phyloP scores from a whole-genome alignment of 2,888 invertebrate species.

The Epirrita christyi region DNA sequence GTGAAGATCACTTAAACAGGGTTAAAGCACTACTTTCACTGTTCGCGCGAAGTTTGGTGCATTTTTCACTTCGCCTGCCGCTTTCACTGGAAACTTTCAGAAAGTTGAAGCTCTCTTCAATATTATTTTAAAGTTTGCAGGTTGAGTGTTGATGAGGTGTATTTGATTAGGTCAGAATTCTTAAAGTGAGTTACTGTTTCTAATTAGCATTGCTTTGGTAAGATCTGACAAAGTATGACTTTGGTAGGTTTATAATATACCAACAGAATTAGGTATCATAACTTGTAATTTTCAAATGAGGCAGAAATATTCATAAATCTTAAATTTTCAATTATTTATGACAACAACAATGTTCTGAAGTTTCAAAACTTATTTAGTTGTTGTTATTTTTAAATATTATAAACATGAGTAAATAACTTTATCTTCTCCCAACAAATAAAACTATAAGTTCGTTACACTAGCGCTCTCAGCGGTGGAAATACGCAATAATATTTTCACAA shows the following conservation, averaged over 20 bases:
- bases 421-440: background rate
- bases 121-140: slow-evolving; percentile 35
- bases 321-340: no score
- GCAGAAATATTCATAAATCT: no score
- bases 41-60: slow-evolving; percentile 65
- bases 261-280: no score
- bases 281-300: no score
- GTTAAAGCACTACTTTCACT: slow-evolving; percentile 59
- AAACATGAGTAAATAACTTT: no score
- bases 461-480: slow-evolving; percentile 54
- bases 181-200: background rate
- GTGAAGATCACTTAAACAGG: slow-evolving; percentile 20
- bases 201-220: no score
- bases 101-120: slow-evolving; percentile 47
- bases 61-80: slow-evolving; percentile 73
- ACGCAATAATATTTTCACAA: slow-evolving; percentile 17
- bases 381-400: no score
- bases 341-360: no score
- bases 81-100: slow-evolving; percentile 72
- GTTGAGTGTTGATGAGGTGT: slow-evolving; percentile 19
- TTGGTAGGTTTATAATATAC: no score
- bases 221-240: no score
- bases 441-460: slow-evolving; percentile 29
- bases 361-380: no score
- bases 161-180: slow-evolving; percentile 1